phyloP scores from a whole-genome alignment of 2,888 invertebrate species.

The Panzeria rudis region DNA sequence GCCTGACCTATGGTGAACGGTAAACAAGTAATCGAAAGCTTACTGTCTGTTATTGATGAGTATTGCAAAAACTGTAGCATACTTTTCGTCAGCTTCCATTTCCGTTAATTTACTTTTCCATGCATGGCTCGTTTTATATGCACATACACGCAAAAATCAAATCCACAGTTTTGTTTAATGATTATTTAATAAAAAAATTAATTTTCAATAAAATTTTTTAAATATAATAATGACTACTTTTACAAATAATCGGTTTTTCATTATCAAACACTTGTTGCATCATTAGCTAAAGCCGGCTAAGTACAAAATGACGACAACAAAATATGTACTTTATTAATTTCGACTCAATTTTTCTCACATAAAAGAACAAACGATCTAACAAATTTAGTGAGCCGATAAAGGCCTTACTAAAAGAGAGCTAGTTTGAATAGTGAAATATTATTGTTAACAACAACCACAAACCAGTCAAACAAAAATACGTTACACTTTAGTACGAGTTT shows the following conservation, averaged over 20 bases:
- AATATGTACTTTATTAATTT: background rate
- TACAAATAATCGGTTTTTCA: slow-evolving; percentile 27
- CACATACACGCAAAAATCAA: too few species aligned
- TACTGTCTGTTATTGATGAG: too few species aligned
- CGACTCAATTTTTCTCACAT: slow-evolving; percentile 42
- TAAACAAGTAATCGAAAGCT: too few species aligned
- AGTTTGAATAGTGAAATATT: slow-evolving; percentile 11
- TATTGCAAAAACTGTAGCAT: background rate
- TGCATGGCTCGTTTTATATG: too few species aligned
- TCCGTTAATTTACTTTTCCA: background rate
- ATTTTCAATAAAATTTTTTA: background rate
- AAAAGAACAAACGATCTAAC: slow-evolving; percentile 55
- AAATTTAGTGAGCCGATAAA: slow-evolving; percentile 4
- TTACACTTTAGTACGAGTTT: slow-evolving; percentile 71
- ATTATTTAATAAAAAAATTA: background rate
- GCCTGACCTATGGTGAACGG: too few species aligned
- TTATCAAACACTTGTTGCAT: slow-evolving; percentile 47
- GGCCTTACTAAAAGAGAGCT: slow-evolving; percentile 35
- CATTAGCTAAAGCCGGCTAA: slow-evolving; percentile 49
- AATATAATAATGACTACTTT: background rate
- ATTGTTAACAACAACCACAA: slow-evolving; percentile 45
- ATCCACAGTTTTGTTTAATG: too few species aligned
- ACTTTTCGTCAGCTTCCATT: background rate
- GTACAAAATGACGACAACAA: slow-evolving; percentile 1
- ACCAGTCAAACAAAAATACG: slow-evolving; percentile 47